phyloP scores from a whole-genome alignment of 1,140 invertebrate species.

The Achatina immaculata region DNA sequence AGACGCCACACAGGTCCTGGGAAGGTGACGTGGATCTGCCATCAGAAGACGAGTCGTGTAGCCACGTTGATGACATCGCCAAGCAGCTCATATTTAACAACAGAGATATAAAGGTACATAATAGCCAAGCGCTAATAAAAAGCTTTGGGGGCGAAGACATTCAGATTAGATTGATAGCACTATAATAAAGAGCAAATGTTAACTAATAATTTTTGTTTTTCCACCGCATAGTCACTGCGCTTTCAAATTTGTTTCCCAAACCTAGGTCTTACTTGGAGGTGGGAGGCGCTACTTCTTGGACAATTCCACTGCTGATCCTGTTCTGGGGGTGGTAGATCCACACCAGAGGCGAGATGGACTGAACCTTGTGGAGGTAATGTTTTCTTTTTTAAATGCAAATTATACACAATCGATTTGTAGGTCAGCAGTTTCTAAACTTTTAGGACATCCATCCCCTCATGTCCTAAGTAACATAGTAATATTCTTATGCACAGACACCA shows the following conservation, averaged over 20 bases:
- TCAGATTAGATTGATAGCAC: too few species aligned
- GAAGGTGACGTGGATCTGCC: constrained; percentile 58
- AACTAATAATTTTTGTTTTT: too few species aligned
- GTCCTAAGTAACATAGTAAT: too few species aligned
- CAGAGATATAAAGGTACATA: constrained; percentile 45
- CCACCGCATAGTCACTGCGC: too few species aligned
- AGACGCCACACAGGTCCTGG: constrained; percentile 76
- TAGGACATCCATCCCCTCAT: too few species aligned
- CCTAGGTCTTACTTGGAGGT: constrained; percentile 61
- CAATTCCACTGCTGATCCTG: constrained; percentile 51
- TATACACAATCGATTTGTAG: too few species aligned
- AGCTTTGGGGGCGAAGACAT: neutral
- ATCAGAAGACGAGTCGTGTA: constrained; percentile 10
- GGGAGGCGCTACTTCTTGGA: constrained; percentile 55
- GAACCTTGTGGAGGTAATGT: constrained; percentile 74
- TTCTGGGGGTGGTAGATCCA: constrained; percentile 38
- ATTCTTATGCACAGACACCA: too few species aligned
- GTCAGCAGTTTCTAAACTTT: too few species aligned
- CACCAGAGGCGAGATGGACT: constrained; percentile 48
- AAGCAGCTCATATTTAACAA: constrained; percentile 57
- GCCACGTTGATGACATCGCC: constrained; percentile 68
- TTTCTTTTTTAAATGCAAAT: too few species aligned
- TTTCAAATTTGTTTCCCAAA: too few species aligned
- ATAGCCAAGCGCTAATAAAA: too few species aligned
- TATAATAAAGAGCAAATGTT: too few species aligned